phyloP scores from a whole-genome alignment of 2,888 invertebrate genomes.

The Phalangium opilio region DNA sequence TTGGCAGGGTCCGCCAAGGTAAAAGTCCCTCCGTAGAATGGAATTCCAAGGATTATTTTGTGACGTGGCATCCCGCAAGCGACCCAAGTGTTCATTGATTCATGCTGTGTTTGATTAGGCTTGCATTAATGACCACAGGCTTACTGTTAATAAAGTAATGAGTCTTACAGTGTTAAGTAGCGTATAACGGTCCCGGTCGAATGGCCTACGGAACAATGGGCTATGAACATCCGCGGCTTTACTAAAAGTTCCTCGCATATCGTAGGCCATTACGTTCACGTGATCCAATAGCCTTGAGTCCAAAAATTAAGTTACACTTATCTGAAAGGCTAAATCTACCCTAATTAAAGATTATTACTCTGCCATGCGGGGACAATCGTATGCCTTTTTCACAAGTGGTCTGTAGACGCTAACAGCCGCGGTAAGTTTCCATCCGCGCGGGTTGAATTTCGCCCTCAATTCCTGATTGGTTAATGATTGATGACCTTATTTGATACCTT shows the following conservation, averaged over 20 bases:
- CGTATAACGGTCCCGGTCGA: constrained; percentile 11
- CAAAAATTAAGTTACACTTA: constrained; percentile 1
- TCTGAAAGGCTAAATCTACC: no score
- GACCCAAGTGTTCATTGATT: constrained; percentile 18
- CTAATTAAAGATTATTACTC: no score
- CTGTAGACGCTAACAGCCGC: no score
- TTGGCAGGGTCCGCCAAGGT: constrained; percentile 15
- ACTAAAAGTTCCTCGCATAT: constrained; percentile 29
- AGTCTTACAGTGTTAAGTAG: constrained; percentile 12
- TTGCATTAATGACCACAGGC: not conserved
- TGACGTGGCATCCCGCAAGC: constrained; percentile 17
- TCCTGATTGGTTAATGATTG: no score
- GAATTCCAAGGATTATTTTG: constrained; percentile 24
- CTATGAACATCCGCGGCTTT: constrained; percentile 26
- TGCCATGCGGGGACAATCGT: not conserved
- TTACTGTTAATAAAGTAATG: not conserved
- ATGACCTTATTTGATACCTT: no score
- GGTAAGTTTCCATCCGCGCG: no score
- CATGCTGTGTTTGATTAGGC: constrained; percentile 10
- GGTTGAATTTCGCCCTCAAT: no score
- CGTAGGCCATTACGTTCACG: constrained; percentile 21
- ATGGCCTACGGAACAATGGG: constrained; percentile 23
- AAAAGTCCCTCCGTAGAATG: constrained; percentile 25
- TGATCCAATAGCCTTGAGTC: constrained; percentile 8
- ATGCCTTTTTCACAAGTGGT: not conserved